A percentile compares a stretch with the other conserved stretches of the same genome.
These are phyloP conservation scores for Coturnix japonica DNA, from an alignment of 2,113 vertebrate species.

Conservation along the genomic window DNA sequence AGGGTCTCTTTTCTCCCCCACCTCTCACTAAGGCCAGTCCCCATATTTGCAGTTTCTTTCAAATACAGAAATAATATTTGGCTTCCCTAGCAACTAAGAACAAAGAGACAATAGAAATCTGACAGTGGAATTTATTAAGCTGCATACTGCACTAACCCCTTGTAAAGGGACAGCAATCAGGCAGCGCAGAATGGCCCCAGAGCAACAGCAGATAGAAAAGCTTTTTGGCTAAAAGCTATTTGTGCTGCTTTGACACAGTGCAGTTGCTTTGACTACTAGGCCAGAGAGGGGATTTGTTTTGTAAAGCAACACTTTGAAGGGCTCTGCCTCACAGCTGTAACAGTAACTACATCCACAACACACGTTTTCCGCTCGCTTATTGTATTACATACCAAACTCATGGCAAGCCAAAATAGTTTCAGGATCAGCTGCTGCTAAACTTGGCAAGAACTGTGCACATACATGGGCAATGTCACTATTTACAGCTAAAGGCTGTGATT, in stretches of 20 bases:
- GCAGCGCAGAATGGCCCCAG: background rate
- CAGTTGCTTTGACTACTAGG: conserved; percentile 29
- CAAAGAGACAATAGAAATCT: conserved; percentile 63
- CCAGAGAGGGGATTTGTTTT: conserved; percentile 33
- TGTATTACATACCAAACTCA: background rate
- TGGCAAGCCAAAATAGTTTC: background rate
- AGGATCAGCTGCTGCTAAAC: background rate
- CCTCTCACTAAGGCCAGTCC: conserved; percentile 6
- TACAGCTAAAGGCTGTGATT: background rate
- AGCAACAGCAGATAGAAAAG: background rate
- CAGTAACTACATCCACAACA: background rate
- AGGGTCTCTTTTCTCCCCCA: background rate
- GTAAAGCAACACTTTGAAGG: conserved; percentile 16
- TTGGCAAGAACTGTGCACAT: background rate
- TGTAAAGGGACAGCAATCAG: background rate
- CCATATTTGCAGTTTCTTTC: conserved; percentile 61
- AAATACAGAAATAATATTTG: conserved; percentile 71
- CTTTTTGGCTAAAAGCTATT: conserved; percentile 41
- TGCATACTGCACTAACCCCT: background rate
- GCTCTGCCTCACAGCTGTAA: conserved; percentile 30
- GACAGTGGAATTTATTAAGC: conserved; percentile 63
- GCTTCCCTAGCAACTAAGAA: conserved; percentile 61
- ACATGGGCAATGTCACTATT: background rate
- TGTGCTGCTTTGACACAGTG: conserved; percentile 13
- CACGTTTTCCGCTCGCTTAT: background rate